A percentile compares a stretch with the other conserved stretches of the same genome.
These are phyloP conservation scores for Eleginops maclovinus DNA, from an alignment of 2,113 vertebrate species.

Conservation along the genomic window DNA sequence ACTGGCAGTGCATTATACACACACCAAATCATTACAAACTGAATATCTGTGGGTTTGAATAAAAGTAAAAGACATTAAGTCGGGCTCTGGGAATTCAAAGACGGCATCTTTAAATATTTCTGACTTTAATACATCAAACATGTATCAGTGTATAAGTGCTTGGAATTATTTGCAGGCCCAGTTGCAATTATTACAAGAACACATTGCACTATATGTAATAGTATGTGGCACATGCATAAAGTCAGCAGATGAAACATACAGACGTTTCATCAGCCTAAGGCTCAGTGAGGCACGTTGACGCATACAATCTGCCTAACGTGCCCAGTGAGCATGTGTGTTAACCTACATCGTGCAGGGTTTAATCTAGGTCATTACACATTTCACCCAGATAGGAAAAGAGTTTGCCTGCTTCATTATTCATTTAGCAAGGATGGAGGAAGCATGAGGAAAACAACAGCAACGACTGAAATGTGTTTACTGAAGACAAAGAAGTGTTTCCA, in stretches of 20 bases:
- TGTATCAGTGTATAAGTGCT: not conserved
- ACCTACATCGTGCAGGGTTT: constrained; percentile 59
- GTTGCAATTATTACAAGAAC: too few relatives aligned
- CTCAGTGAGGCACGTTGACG: constrained; percentile 60
- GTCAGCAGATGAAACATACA: constrained; percentile 37
- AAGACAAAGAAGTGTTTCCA: not conserved
- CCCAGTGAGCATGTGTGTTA: constrained; percentile 69
- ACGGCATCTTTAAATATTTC: not conserved
- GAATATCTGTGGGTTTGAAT: not conserved
- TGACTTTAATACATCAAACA: not conserved
- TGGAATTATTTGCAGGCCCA: too few relatives aligned
- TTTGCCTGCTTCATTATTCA: constrained; percentile 13
- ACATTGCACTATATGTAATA: not conserved
- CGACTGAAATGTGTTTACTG: not conserved
- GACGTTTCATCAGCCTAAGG: constrained; percentile 54
- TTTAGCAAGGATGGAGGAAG: constrained; percentile 6
- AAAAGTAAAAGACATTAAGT: not conserved
- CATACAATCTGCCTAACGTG: constrained; percentile 62
- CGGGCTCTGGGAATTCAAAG: not conserved
- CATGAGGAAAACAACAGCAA: not conserved
- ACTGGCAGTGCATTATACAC: not conserved
- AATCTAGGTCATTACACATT: constrained; percentile 70
- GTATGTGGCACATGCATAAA: constrained; percentile 19
- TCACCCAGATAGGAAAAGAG: constrained; percentile 41
- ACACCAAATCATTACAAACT: not conserved